Evolutionary conservation across 1,140 invertebrate genomes (phyloP), one percentile per base, ranked within the genome.

Genomic region (Manduca sexta): DNA sequence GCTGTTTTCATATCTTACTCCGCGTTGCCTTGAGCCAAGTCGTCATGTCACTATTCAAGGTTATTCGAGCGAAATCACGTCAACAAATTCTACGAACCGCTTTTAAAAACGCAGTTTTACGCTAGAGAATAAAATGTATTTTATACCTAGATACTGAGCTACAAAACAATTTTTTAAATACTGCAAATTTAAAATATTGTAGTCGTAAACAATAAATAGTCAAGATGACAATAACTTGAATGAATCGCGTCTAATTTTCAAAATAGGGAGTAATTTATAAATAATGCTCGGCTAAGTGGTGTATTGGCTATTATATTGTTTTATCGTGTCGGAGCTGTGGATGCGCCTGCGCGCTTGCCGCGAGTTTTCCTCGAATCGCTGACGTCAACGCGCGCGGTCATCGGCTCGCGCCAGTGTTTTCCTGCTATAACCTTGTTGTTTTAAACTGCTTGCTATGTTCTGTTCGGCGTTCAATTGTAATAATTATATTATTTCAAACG

Each of bases 361-460:
- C 46, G 58, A 63, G 55, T 70, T 75, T 78, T 78, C 74, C 72
- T 60, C 69, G 74, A 75, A 78, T 11, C 41, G 42, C n/a, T 79
- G 70, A 74, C 75, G 75, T 79, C 64, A 75, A 26, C 55, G 39
- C 43, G 50, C 62, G 57, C 65, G 70, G 70, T 74, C 72, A 65
- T 64, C 69, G 70, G 61, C 69, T 66, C 57, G 46, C 48, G 21
- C 8, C 31, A 26, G 35, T 48, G 54, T 58, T 61, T 61, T 61
- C 59, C 59, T 61, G 40, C 44, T 57, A 15, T 16, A 53, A 59
- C 40, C 13, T 35, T 12, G 11, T 49, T 55, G 41, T 53, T 55
- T 45, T 33, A 17, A 55, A 42, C 35, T n/a, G 21, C 29, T 34
- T 39, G 26, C 16, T 26, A 34, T 16, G 21, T 35, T 16, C 14